A percentile compares a stretch with the other conserved stretches of the same genome.
Conservation (phyloP, 2,888 invertebrate genomes). For the Drosophila mimetica region DNA sequence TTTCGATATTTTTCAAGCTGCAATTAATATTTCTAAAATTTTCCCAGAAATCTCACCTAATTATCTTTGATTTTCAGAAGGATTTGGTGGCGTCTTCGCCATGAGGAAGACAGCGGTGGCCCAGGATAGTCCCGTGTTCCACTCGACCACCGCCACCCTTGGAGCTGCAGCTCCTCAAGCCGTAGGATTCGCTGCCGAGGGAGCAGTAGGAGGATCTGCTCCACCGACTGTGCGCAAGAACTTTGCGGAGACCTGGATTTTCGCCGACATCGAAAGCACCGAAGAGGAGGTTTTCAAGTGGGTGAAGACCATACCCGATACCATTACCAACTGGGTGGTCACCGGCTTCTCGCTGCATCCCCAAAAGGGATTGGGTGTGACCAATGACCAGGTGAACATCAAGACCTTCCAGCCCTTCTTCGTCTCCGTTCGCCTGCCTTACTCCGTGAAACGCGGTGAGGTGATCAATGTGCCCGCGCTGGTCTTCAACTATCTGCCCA, state of each 20-base stretch:
- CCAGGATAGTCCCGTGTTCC: background rate
- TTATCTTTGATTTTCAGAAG: conserved; percentile 29
- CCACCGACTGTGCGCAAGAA: conserved; percentile 85
- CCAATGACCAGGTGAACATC: conserved; percentile 87
- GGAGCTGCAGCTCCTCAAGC: background rate
- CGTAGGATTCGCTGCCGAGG: conserved; percentile 20
- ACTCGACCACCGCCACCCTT: conserved; percentile 1
- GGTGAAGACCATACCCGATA: conserved; percentile 88
- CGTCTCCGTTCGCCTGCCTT: conserved; percentile 93
- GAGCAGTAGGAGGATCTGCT: background rate
- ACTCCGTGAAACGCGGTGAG: conserved; percentile 95
- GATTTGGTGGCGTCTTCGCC: conserved; percentile 10
- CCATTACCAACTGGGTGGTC: conserved; percentile 93
- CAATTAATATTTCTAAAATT: too few relatives aligned
- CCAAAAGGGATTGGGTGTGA: conserved; percentile 90
- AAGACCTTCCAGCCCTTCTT: conserved; percentile 93
- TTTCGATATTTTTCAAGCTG: too few relatives aligned
- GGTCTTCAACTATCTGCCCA: conserved; percentile 93
- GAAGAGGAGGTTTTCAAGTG: conserved; percentile 69
- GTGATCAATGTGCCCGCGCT: conserved; percentile 93
- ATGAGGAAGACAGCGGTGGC: conserved; percentile 52
- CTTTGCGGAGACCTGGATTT: conserved; percentile 90
- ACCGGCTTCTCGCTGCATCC: conserved; percentile 92
- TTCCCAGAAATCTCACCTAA: background rate
- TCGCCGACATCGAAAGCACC: conserved; percentile 84